phyloP scores from a whole-genome alignment of 2,888 invertebrate genomes.

The Acleris laterana region DNA sequence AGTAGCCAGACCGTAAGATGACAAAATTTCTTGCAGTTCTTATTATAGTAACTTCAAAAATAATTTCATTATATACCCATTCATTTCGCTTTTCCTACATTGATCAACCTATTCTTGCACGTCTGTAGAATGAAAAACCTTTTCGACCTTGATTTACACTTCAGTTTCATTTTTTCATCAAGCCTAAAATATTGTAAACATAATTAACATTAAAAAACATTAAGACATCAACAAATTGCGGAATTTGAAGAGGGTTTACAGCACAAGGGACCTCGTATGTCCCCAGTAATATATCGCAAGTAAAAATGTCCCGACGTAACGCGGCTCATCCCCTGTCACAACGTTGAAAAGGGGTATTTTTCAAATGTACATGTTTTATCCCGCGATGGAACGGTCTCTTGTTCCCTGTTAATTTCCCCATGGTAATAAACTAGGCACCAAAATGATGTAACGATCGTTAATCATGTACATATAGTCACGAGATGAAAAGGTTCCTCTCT shows the following conservation, averaged over 20 bases:
- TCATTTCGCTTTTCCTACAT: no score
- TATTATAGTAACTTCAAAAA: no score
- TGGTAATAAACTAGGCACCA: background rate
- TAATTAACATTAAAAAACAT: conserved; percentile 13
- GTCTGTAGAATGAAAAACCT: no score
- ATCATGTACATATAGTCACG: background rate
- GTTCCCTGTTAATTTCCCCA: conserved; percentile 20
- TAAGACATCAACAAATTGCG: conserved; percentile 18
- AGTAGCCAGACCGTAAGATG: no score
- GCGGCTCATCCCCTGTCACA: conserved; percentile 26
- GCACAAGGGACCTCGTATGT: conserved; percentile 8
- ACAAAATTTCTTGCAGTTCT: no score
- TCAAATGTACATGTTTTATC: conserved; percentile 22
- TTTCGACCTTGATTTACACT: no score
- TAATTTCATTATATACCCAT: no score
- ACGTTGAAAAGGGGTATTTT: conserved; percentile 26
- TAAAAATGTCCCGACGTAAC: conserved; percentile 18
- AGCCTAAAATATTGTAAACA: background rate
- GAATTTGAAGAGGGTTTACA: conserved; percentile 15
- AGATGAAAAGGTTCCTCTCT: no score
- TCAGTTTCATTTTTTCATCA: no score
- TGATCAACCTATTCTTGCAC: no score
- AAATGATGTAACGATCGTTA: background rate
- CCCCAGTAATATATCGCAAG: conserved; percentile 21
- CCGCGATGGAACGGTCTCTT: conserved; percentile 18